Evolutionary conservation across 2,113 vertebrate species (phyloP).

Genomic region (Nannospalax galili): DNA sequence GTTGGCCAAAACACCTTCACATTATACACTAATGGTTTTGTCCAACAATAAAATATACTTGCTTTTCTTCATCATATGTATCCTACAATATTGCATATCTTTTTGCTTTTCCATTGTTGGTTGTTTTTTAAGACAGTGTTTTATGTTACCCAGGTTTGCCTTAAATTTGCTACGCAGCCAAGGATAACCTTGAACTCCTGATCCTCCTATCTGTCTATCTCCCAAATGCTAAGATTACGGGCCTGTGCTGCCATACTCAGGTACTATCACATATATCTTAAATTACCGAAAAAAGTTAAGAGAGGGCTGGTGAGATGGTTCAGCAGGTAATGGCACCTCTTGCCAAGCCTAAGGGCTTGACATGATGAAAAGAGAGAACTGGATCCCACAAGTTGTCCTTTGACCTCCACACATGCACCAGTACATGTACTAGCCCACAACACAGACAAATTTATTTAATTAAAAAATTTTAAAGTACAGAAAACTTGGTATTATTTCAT

Average conservation of each 20-base stretch:
- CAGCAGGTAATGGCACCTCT: no score
- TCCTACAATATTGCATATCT: background rate
- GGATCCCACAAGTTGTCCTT: no score
- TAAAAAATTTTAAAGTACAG: no score
- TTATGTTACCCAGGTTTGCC: no score
- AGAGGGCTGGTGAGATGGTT: no score
- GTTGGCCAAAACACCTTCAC: constrained; percentile 44
- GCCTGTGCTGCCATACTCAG: background rate
- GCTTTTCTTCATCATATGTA: background rate
- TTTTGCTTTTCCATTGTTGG: background rate
- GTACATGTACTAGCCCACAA: background rate
- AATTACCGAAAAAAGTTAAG: background rate
- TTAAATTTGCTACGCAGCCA: background rate
- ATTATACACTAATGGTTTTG: constrained; percentile 3
- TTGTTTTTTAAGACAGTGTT: background rate
- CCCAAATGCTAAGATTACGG: background rate
- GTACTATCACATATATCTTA: background rate
- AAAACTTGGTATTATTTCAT: constrained; percentile 45
- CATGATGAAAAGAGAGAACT: background rate
- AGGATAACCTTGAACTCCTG: background rate
- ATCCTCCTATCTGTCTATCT: background rate
- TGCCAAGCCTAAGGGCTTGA: no score
- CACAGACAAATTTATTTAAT: no score
- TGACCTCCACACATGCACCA: background rate
- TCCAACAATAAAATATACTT: constrained; percentile 17